A percentile compares a stretch with the other conserved stretches of the same genome.
Evolutionary conservation across 2,113 vertebrate genomes (phyloP).

Genomic region (Rhinolophus sinicus): DNA sequence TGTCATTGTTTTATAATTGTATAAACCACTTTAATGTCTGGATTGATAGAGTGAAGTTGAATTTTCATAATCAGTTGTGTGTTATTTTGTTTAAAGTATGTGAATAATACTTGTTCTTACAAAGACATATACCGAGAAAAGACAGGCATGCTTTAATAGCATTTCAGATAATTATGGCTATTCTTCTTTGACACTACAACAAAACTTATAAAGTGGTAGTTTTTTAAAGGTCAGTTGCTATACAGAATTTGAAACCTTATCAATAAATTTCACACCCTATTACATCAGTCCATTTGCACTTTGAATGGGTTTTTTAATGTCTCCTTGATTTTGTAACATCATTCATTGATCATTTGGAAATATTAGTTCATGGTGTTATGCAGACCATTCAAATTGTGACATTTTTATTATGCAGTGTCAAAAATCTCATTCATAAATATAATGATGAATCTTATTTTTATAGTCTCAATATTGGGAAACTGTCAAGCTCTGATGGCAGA

Average conservation of each 20-base stretch:
- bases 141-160: background rate
- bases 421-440: conserved; percentile 9
- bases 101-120: background rate
- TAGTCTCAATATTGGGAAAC: background rate
- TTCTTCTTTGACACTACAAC: background rate
- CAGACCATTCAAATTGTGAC: conserved; percentile 1
- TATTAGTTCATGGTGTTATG: background rate
- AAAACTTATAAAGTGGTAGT: background rate
- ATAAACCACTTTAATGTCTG: background rate
- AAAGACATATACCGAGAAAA: background rate
- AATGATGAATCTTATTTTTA: background rate
- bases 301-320: background rate
- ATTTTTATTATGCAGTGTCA: background rate
- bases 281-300: background rate
- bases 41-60: background rate
- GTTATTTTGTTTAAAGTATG: background rate
- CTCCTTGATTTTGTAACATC: background rate
- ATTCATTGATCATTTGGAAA: background rate
- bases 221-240: background rate
- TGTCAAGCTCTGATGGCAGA: background rate
- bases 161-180: background rate
- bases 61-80: background rate
- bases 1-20: background rate
- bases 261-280: background rate
- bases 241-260: background rate